Conservation (phyloP, 2,888 invertebrate species). For the Diaprepes abbreviatus region DNA sequence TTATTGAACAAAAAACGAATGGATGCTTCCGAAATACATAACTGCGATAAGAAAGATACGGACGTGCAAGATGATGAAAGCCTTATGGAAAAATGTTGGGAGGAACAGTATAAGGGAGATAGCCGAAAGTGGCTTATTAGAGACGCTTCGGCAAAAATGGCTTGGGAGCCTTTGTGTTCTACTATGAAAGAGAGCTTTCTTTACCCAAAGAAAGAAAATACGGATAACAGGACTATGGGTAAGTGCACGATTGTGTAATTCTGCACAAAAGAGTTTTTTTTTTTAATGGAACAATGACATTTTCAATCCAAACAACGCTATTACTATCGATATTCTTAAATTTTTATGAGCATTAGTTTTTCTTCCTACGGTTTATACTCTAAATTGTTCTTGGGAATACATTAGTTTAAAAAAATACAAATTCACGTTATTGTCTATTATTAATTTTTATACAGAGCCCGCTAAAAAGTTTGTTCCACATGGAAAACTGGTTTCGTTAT, state of each 20-base stretch:
- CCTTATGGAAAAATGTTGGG: constrained; percentile 58
- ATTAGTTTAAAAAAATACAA: too few relatives aligned
- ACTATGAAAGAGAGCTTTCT: constrained; percentile 60
- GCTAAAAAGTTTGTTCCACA: too few relatives aligned
- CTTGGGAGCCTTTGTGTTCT: constrained; percentile 53
- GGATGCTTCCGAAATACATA: constrained; percentile 8
- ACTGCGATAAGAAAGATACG: neutral
- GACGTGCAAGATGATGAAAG: constrained; percentile 25
- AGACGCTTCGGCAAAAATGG: constrained; percentile 55
- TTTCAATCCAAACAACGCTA: too few relatives aligned
- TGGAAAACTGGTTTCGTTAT: too few relatives aligned
- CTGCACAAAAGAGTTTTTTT: too few relatives aligned
- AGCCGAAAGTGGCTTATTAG: constrained; percentile 62
- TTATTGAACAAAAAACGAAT: neutral
- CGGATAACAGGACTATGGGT: constrained; percentile 40
- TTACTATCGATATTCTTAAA: too few relatives aligned
- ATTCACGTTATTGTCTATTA: too few relatives aligned
- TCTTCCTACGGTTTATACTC: too few relatives aligned
- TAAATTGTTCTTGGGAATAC: too few relatives aligned
- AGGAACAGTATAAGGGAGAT: constrained; percentile 58
- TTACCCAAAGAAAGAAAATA: constrained; percentile 53
- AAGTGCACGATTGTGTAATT: constrained; percentile 1
- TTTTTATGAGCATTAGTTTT: too few relatives aligned
- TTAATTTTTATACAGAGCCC: too few relatives aligned
- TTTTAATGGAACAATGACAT: too few relatives aligned